phyloP scores from a whole-genome alignment of 2,888 invertebrate species.

The Rhamnusium bicolor region DNA sequence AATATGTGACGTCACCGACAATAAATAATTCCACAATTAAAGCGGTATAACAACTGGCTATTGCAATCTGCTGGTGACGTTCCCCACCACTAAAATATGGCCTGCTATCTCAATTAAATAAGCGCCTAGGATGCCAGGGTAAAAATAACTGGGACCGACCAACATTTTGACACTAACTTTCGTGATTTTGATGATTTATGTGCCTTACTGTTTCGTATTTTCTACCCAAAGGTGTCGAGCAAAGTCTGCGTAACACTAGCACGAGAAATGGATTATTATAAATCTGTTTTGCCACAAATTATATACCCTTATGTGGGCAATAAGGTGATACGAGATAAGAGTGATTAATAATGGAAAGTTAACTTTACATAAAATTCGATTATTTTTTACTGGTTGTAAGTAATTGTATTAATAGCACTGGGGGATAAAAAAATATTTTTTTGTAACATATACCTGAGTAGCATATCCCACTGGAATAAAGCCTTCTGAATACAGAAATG shows the following conservation, averaged over 20 bases:
- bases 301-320: conserved; percentile 28
- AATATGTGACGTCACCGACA: conserved; percentile 24
- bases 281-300: conserved; percentile 34
- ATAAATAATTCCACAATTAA: conserved; percentile 34
- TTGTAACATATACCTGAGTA: no score
- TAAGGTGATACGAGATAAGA: conserved; percentile 17
- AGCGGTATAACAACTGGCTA: conserved; percentile 29
- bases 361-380: neutral
- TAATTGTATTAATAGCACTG: no score
- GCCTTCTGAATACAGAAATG: no score
- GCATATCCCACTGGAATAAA: no score
- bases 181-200: conserved; percentile 37
- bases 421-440: no score
- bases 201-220: conserved; percentile 14
- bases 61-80: conserved; percentile 38
- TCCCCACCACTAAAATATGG: conserved; percentile 37
- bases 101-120: conserved; percentile 34
- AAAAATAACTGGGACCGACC: conserved; percentile 30
- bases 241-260: conserved; percentile 16
- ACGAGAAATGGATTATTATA: conserved; percentile 36
- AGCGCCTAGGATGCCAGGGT: conserved; percentile 4
- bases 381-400: neutral
- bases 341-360: conserved; percentile 16
- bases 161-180: conserved; percentile 34
- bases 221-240: conserved; percentile 31